Evolutionary conservation across 2,797 vertebrate species (phyloP), one percentile per base, ranked within the genome.

Genomic region (Etheostoma perlongum): DNA sequence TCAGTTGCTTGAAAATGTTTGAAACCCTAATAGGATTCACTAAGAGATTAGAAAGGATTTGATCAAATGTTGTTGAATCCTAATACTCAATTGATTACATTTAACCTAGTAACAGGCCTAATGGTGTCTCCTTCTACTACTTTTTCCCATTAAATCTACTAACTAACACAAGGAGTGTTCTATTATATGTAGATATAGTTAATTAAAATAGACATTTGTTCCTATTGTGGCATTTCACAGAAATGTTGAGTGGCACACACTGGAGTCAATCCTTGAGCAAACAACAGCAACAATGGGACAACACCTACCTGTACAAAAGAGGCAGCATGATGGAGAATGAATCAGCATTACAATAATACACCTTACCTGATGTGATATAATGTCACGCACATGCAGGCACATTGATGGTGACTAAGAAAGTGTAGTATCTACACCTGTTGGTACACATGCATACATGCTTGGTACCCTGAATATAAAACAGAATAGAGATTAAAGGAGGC

Each of bases 11-110:
- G 18, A 10, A 19, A 51, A 51, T 46, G 13, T 8, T 44, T 42
- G 21, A 63, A 61, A 59, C 16, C 36, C 23, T 27, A 21, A 72
- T 68, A 49, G 19, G 55, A 67, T 58, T 40, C 1, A 40, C n/a
- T 5, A 27, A n/a, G 27, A 33, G 63, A 62, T 71, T 71, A 23
- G 11, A 21, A 14, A 33, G 23, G 75, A 58, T 57, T 44, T 69
- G 33, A 49, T 59, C 13, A 36, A 65, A 72, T 19, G 59, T 9
- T 18, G 6, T 15, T n/a, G 33, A 76, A 49, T 19, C 25, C 15
- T 9, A 21, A 5, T 11, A 5, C 14, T 30, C 6, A 8, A 21
- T 30, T 52, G 72, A 69, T 81, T 19, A 51, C 44, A 44, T 48
- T 36, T 55, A 58, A 68, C 67, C 25, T 36, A 47, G 48, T 30